A percentile compares a stretch with the other conserved stretches of the same genome.
These are phyloP conservation scores for Dione juno DNA, from an alignment of 2,888 invertebrate genomes.

Conservation along the genomic window DNA sequence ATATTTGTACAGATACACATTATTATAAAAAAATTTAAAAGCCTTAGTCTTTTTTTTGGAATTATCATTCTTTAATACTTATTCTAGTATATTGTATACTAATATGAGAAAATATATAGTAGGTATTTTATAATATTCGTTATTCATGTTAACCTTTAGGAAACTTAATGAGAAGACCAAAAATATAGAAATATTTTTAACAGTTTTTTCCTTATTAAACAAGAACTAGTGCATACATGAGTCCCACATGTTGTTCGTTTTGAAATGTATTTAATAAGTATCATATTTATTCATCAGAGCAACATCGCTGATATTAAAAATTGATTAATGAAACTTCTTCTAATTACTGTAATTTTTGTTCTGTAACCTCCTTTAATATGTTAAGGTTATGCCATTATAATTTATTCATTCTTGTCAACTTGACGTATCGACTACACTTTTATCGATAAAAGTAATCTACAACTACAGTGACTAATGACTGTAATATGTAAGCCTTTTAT, in stretches of 20 bases:
- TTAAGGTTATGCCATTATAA: constrained; percentile 31
- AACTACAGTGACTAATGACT: constrained; percentile 48
- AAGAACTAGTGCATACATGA: no score
- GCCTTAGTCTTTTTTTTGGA: not conserved
- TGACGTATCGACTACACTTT: constrained; percentile 48
- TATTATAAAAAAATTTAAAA: not conserved
- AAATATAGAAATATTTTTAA: no score
- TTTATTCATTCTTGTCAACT: constrained; percentile 44
- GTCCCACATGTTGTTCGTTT: no score
- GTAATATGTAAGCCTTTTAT: constrained; percentile 39
- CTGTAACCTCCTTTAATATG: constrained; percentile 27
- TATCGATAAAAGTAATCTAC: constrained; percentile 49
- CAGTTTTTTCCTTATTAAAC: no score
- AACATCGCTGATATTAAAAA: constrained; percentile 11
- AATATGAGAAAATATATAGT: not conserved
- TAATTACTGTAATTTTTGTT: constrained; percentile 36
- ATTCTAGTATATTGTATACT: not conserved
- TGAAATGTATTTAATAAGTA: no score
- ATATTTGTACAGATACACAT: not conserved
- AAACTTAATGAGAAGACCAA: no score
- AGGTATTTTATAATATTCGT: not conserved
- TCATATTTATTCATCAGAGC: not conserved
- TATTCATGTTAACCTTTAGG: not conserved
- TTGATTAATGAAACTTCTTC: constrained; percentile 32
- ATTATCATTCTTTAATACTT: not conserved